Evolutionary conservation across 2,888 invertebrate genomes (phyloP).

Genomic region (Lycaena phlaeas): DNA sequence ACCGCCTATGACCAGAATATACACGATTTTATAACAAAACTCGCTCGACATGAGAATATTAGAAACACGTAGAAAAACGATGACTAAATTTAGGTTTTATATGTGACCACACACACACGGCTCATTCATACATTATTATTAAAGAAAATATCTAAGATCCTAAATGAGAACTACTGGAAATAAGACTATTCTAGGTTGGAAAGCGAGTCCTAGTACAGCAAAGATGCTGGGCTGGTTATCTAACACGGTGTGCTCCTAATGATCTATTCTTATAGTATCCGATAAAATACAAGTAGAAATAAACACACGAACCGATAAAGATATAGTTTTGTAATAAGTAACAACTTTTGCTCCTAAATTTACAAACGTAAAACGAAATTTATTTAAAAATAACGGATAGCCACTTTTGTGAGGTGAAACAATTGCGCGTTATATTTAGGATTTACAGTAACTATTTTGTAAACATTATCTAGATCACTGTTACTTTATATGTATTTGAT

Average conservation of each 20-base stretch:
- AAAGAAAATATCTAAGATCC: conserved; percentile 46
- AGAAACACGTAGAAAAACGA: conserved; percentile 36
- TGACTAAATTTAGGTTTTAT: conserved; percentile 44
- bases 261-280: conserved; percentile 41
- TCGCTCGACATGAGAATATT: conserved; percentile 43
- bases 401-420: conserved; percentile 38
- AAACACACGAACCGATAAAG: conserved; percentile 41
- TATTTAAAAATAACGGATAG: conserved; percentile 35
- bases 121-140: conserved; percentile 48
- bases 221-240: conserved; percentile 43
- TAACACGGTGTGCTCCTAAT: conserved; percentile 44
- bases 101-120: conserved; percentile 61
- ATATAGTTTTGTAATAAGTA: conserved; percentile 55
- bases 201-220: conserved; percentile 46
- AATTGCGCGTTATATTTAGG: conserved; percentile 47
- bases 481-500: conserved; percentile 62
- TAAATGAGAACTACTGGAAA: conserved; percentile 55
- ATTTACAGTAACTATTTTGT: conserved; percentile 64
- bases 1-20: conserved; percentile 67
- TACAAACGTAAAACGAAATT: conserved; percentile 50
- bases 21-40: conserved; percentile 53
- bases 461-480: conserved; percentile 56
- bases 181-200: conserved; percentile 44
- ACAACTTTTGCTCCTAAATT: conserved; percentile 60
- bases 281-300: conserved; percentile 38